Evolutionary conservation across 2,113 vertebrate genomes (phyloP), one percentile per base, ranked within the genome.

Genomic region (Chinchilla lanigera): DNA sequence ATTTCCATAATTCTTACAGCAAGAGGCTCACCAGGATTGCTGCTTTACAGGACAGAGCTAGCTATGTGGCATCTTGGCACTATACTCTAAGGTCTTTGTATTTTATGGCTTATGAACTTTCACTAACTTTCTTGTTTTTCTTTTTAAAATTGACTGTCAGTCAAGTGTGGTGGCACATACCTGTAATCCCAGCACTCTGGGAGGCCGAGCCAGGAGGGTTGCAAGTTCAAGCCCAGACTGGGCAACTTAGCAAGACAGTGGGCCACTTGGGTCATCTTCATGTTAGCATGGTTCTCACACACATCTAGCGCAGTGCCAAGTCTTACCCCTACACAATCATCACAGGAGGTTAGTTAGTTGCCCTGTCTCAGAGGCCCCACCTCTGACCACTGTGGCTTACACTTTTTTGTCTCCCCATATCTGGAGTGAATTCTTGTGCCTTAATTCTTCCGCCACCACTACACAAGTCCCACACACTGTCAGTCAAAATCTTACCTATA

Each of bases 391-490:
- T 52, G 60, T 83, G 56, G 26, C 89, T 56, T 17, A 2, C 44
- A 10, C 35, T n/a, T 22, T 86, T 50, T 20, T 58, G 0, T 78
- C 44, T 94, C 38, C 47, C 13, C 67, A 10, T 13, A 7, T 71
- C 75, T 44, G 41, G 16, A 22, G 12, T 81, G 26, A 90, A 35
- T 28, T 47, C 35, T 0, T 12, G 1, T 9, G 28, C 14, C 38
- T 56, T 38, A 44, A n/a, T 38, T 83, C 50, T 65, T 38, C 69
- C 60, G 35, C 41, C 14, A 0, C 54, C 71, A 7, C 77, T 16
- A 0, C 7, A 0, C 33, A 41, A 17, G 58, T 28, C 82, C 56
- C 84, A 5, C 30, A 33, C 1, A 26, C 28, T 10, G 0, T 47
- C 67, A 16, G 3, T 80, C 85, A 81, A 54, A 84, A 47, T 26